Percentiles rank a stretch among this genome's conserved stretches.
phyloP scores from a whole-genome alignment of 2,888 invertebrate genomes.

The Arge pagana region DNA sequence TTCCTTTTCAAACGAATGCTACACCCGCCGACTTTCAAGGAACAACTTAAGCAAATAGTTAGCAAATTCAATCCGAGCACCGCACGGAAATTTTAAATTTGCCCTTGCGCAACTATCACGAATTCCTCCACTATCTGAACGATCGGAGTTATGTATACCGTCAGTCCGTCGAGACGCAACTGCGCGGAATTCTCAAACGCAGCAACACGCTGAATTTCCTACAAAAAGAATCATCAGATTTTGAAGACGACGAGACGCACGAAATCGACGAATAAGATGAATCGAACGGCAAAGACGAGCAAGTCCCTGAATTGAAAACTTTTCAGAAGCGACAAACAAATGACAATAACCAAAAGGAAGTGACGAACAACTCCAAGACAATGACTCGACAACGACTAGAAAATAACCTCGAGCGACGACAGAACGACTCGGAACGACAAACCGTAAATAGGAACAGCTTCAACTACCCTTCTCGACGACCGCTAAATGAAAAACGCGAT shows the following conservation, averaged over 20 bases:
- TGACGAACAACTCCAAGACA: conserved; percentile 3
- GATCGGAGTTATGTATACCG: conserved; percentile 21
- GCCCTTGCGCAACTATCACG: conserved; percentile 5
- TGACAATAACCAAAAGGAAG: background rate
- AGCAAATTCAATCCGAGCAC: conserved; percentile 24
- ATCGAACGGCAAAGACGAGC: conserved; percentile 5
- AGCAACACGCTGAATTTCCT: background rate
- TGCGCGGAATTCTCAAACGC: background rate
- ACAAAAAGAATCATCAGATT: background rate
- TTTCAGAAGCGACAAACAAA: background rate
- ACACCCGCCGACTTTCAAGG: conserved; percentile 15
- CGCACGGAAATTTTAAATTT: conserved; percentile 23
- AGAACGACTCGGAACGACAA: background rate
- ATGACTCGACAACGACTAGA: conserved; percentile 15
- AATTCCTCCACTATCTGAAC: conserved; percentile 24
- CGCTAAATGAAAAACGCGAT: background rate
- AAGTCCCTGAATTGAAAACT: conserved; percentile 1
- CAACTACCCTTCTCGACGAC: background rate
- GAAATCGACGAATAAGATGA: conserved; percentile 8
- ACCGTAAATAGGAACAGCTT: background rate
- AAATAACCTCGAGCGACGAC: conserved; percentile 7
- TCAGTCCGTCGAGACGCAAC: conserved; percentile 1
- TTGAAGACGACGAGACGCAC: background rate
- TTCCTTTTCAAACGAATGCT: conserved; percentile 21
- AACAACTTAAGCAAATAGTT: conserved; percentile 21